phyloP scores from a whole-genome alignment of 2,888 invertebrate genomes.

The Xanthia icteritia region DNA sequence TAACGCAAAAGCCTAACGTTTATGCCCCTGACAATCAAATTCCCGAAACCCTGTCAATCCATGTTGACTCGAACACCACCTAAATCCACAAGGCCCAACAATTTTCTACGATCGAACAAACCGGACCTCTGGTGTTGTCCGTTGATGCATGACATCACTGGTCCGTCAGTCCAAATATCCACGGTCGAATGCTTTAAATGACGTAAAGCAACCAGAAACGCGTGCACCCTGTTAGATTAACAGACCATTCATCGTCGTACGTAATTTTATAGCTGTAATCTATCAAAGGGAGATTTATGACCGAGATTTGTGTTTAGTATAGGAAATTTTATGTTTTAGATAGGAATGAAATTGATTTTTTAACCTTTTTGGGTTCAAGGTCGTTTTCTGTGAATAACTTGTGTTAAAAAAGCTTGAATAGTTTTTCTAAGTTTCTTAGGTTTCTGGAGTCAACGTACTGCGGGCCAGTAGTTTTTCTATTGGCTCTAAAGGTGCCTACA shows the following conservation, averaged over 20 bases:
- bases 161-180: slow-evolving; percentile 53
- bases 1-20: not conserved
- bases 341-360: slow-evolving; percentile 30
- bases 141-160: slow-evolving; percentile 60
- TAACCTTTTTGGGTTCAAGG: slow-evolving; percentile 2
- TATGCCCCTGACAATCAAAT: slow-evolving; percentile 20
- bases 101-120: slow-evolving; percentile 49
- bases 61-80: slow-evolving; percentile 26
- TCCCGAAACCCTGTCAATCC: slow-evolving; percentile 14
- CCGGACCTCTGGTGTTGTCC: slow-evolving; percentile 37
- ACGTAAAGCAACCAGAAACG: slow-evolving; percentile 50
- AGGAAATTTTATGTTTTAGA: slow-evolving; percentile 45
- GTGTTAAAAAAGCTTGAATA: not conserved
- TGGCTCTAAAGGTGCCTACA: too few relatives aligned
- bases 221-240: slow-evolving; percentile 56
- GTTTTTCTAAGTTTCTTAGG: not conserved
- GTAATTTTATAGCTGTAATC: slow-evolving; percentile 61
- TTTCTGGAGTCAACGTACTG: not conserved
- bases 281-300: slow-evolving; percentile 62
- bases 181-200: slow-evolving; percentile 53
- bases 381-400: slow-evolving; percentile 3
- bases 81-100: slow-evolving; percentile 50
- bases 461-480: not conserved
- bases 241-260: slow-evolving; percentile 47
- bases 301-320: slow-evolving; percentile 39